A percentile compares a stretch with the other conserved stretches of the same genome.
phyloP scores from a whole-genome alignment of 2,797 vertebrate genomes.

The Hydrocynus forskahlii region DNA sequence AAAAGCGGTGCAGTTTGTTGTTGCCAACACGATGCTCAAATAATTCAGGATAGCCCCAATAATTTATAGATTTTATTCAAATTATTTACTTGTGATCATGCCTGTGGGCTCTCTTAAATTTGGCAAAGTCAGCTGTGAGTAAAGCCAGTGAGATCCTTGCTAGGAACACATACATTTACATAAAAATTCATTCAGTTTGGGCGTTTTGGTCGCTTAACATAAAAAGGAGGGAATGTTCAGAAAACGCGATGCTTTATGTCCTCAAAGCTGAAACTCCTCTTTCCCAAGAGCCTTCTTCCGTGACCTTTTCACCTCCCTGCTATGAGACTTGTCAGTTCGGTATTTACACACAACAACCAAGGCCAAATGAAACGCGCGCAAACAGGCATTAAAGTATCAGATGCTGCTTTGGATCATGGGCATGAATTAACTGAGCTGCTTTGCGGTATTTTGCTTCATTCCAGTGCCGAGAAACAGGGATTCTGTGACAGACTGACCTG shows the following conservation, averaged over 20 bases:
- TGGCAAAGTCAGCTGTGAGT: too few species aligned
- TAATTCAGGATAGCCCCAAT: too few species aligned
- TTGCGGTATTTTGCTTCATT: not conserved
- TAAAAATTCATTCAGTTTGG: too few species aligned
- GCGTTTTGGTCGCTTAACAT: too few species aligned
- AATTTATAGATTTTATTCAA: too few species aligned
- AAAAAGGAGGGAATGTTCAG: not conserved
- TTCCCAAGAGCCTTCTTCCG: not conserved
- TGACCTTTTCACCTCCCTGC: not conserved
- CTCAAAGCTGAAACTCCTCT: not conserved
- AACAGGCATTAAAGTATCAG: conserved; percentile 44
- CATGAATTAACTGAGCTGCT: not conserved
- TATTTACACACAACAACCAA: conserved; percentile 20
- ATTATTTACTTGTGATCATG: too few species aligned
- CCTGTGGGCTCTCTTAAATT: too few species aligned
- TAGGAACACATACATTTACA: too few species aligned
- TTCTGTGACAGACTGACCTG: not conserved
- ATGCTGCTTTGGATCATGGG: conserved; percentile 1
- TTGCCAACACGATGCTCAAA: too few species aligned
- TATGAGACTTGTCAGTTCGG: conserved; percentile 3
- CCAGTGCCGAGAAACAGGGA: conserved; percentile 8
- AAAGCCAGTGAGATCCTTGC: too few species aligned
- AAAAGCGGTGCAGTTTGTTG: too few species aligned
- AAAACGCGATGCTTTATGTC: not conserved
- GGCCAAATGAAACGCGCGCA: not conserved